Evolutionary conservation across 2,888 invertebrate species (phyloP), one percentile per base, ranked within the genome.

Genomic region (Andrena bicolor): DNA sequence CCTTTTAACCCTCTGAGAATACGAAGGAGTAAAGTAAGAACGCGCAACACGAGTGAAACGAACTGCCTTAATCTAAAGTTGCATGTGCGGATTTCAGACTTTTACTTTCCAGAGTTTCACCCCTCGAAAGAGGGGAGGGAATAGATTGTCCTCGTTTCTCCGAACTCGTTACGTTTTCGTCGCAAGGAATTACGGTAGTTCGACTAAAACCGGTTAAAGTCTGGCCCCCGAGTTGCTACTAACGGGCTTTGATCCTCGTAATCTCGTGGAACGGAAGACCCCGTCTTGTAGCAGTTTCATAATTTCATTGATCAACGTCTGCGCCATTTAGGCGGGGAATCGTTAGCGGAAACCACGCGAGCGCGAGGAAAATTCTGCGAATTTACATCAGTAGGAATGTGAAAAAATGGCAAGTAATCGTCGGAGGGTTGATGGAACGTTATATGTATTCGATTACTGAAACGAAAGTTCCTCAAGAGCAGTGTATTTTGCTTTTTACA

Each of bases 51-150:
- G 82, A 30, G 69, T 56, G 74, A 83, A 86, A 85, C 82, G 79
- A 85, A 86, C 87, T 82, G 83, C 85, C 83, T 91, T 89, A 89
- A 91, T 91, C 90, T 90, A 90, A 91, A 91, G 86, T 91, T 89
- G 90, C 90, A 87, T 82, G 72, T 23, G 23, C 23, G 88, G 89
- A 90, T 88, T 90, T 85, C 73, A 76, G 84, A 88, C 86, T 88
- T 86, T 86, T 86, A 88, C 86, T 84, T 84, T 56, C 80, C 77
- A 20, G 49, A 86, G 86, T 88, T 79, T 79, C 66, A 60, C 10
- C 30, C 32, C n/a, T 13, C 48, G 41, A 56, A 56, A n/a, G 26
- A 8, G 32, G 32, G 32, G 32, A 20, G 48, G 49, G 56, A 35
- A n/a, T 48, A 65, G 69, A 80, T 81, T 74, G 80, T 77, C 72